These are phyloP conservation scores for Sitta carolinensis DNA, from an alignment of 2,797 vertebrate genomes.

Conservation along the genomic window DNA sequence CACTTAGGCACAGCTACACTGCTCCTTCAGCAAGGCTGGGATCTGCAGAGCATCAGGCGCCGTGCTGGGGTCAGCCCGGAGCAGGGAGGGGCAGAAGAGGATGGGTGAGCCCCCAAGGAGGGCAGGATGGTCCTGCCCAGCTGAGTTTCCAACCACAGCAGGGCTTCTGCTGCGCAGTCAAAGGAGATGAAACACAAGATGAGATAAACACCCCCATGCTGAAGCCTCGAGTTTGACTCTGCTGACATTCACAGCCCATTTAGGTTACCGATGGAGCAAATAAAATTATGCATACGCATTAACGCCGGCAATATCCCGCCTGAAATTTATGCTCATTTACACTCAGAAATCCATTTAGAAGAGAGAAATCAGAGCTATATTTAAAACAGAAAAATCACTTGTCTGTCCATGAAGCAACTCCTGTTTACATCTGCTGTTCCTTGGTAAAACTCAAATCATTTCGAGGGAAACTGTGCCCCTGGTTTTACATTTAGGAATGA, in stretches of 20 bases:
- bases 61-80: not conserved
- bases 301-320: not conserved
- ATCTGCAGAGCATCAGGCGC: not conserved
- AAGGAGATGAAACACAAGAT: not conserved
- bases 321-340: constrained; percentile 15
- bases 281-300: constrained; percentile 20
- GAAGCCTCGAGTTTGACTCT: not conserved
- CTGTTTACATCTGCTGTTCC: not conserved
- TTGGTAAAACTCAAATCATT: not conserved
- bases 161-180: not conserved
- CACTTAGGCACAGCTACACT: fast-evolving
- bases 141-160: not conserved
- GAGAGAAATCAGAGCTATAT: not conserved
- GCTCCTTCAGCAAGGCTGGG: fast-evolving
- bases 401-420: not conserved
- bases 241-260: constrained; percentile 53
- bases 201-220: not conserved
- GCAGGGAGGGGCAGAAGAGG: fast-evolving
- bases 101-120: not conserved
- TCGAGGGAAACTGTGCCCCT: not conserved
- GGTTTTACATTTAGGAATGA: not conserved
- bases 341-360: constrained; percentile 16
- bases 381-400: constrained; percentile 13
- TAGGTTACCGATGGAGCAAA: constrained; percentile 17
- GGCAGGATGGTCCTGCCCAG: not conserved